Conservation (phyloP, 23 tunicate genomes). For the Clavelina lepadiformis region DNA sequence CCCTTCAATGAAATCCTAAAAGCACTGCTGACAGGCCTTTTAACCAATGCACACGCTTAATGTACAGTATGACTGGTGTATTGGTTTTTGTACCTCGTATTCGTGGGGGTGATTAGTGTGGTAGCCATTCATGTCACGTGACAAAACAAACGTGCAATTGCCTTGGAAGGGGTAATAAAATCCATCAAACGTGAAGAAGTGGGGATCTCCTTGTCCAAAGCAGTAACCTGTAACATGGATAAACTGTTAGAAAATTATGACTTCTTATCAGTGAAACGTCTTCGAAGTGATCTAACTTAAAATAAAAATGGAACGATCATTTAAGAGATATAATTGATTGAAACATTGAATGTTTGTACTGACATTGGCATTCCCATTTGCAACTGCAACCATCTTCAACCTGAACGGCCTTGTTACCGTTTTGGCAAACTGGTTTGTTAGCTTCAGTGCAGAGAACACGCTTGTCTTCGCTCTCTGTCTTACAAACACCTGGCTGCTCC, state of each 20-base stretch:
- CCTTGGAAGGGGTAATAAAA: constrained; percentile 97
- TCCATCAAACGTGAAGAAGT: constrained; percentile 97
- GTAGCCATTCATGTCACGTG: constrained; percentile 75
- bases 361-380: constrained; percentile 97
- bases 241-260: too few species aligned
- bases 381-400: constrained; percentile 84
- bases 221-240: constrained; percentile 63
- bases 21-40: too few species aligned
- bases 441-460: constrained; percentile 35
- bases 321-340: too few species aligned
- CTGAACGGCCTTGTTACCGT: constrained; percentile 63
- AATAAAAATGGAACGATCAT: too few species aligned
- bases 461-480: constrained; percentile 43
- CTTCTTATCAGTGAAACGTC: too few species aligned
- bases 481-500: constrained; percentile 55
- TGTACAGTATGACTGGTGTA: too few species aligned
- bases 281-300: too few species aligned
- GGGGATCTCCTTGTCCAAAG: constrained; percentile 98
- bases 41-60: too few species aligned
- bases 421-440: constrained; percentile 68
- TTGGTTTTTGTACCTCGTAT: constrained; percentile 55
- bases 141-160: constrained; percentile 92
- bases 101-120: constrained; percentile 73
- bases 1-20: too few species aligned
- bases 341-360: too few species aligned